These are phyloP conservation scores for Platyscapa corneri DNA, from an alignment of 1,140 invertebrate species.

Conservation along the genomic window DNA sequence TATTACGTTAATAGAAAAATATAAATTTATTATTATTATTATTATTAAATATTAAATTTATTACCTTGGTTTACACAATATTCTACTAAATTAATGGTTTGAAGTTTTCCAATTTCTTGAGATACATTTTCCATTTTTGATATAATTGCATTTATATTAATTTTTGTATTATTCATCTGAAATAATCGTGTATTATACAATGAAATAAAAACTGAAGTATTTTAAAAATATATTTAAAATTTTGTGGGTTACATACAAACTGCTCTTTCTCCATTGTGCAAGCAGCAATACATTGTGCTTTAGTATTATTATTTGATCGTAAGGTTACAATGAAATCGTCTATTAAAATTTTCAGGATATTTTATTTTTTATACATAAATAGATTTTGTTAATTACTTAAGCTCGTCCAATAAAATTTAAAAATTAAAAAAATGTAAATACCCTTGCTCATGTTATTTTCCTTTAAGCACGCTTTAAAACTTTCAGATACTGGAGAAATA, in stretches of 20 bases:
- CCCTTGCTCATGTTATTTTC: slow-evolving; percentile 41
- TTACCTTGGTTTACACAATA: slow-evolving; percentile 26
- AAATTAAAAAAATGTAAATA: slow-evolving; percentile 5
- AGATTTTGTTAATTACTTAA: no score
- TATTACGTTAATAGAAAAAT: no score
- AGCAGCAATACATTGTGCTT: slow-evolving; percentile 41
- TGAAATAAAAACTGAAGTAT: background rate
- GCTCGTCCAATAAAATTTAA: no score
- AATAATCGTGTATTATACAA: background rate
- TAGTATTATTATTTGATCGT: slow-evolving; percentile 9
- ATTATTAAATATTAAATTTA: no score
- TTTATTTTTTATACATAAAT: no score
- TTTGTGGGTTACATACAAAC: slow-evolving; percentile 22
- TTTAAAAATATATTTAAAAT: background rate
- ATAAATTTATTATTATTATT: no score
- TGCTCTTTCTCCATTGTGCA: slow-evolving; percentile 49
- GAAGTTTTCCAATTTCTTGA: slow-evolving; percentile 39
- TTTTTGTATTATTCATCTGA: slow-evolving; percentile 30
- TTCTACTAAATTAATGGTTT: slow-evolving; percentile 37
- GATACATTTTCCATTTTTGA: slow-evolving; percentile 45
- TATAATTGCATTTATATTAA: slow-evolving; percentile 41
- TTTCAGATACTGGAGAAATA: slow-evolving; percentile 44
- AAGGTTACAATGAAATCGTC: slow-evolving; percentile 40
- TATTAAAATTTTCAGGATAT: background rate
- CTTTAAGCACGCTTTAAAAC: slow-evolving; percentile 39